A percentile compares a stretch with the other conserved stretches of the same genome.
phyloP scores from a whole-genome alignment of 2,888 invertebrate species.

The Caenorhabditis sp. region DNA sequence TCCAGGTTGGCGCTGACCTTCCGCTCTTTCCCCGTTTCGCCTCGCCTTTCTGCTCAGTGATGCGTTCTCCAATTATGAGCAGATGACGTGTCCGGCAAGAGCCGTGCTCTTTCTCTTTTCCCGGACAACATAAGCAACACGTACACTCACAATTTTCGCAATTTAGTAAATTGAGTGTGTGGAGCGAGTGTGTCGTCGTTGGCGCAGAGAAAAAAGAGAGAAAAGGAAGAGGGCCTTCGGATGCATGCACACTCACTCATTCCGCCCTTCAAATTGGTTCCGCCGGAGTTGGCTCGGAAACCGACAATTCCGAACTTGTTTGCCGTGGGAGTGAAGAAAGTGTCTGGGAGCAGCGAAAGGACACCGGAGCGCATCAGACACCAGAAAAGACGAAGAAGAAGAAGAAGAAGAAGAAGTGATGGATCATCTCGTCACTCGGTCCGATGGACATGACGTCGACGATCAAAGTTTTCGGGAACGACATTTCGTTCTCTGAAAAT shows the following conservation, averaged over 20 bases:
- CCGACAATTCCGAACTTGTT: too few species aligned
- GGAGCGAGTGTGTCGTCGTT: constrained; percentile 19
- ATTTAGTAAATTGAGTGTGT: constrained; percentile 49
- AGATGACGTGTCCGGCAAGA: constrained; percentile 24
- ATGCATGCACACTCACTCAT: constrained; percentile 1
- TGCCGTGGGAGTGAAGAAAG: too few species aligned
- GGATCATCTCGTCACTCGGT: too few species aligned
- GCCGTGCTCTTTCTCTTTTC: constrained; percentile 11
- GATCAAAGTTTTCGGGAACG: too few species aligned
- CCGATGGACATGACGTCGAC: too few species aligned
- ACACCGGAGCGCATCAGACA: too few species aligned
- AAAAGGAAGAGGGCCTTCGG: not conserved
- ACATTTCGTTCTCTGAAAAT: too few species aligned
- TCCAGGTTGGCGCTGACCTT: not conserved
- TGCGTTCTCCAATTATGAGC: constrained; percentile 43
- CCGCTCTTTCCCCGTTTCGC: not conserved
- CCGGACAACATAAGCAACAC: constrained; percentile 38
- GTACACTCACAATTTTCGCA: constrained; percentile 43
- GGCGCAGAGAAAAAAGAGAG: not conserved
- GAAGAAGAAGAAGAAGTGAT: too few species aligned
- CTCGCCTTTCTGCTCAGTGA: constrained; percentile 12
- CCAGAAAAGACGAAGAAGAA: too few species aligned
- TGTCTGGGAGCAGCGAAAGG: too few species aligned
- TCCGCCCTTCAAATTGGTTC: constrained; percentile 1
- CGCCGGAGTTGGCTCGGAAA: not conserved